A percentile compares a stretch with the other conserved stretches of the same genome.
phyloP scores from a whole-genome alignment of 2,888 invertebrate genomes.

The Leptogaster cylindrica region DNA sequence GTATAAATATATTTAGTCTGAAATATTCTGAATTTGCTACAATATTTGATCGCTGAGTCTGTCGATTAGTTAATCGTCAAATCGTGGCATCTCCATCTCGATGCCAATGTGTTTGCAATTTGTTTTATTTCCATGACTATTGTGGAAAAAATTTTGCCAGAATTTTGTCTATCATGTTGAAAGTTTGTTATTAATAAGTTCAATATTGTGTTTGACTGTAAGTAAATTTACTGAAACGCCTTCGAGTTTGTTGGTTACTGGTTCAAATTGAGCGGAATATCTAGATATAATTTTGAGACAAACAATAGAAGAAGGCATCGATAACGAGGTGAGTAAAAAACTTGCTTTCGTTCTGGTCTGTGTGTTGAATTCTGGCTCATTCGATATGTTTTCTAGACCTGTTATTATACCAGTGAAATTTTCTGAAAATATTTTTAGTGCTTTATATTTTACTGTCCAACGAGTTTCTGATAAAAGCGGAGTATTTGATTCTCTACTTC shows the following conservation, averaged over 20 bases:
- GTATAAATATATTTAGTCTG: neutral
- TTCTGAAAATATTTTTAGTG: conserved; percentile 40
- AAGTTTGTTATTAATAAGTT: conserved; percentile 5
- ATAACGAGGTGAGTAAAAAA: conserved; percentile 19
- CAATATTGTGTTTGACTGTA: neutral
- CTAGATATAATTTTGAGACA: conserved; percentile 28
- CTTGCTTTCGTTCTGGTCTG: conserved; percentile 18
- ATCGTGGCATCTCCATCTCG: conserved; percentile 1
- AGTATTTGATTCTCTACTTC: conserved; percentile 46
- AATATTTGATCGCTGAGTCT: neutral
- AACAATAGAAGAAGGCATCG: conserved; percentile 10
- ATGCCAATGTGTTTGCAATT: conserved; percentile 1
- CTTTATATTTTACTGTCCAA: conserved; percentile 47
- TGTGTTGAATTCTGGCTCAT: conserved; percentile 23
- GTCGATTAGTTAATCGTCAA: neutral
- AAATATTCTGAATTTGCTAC: conserved; percentile 4
- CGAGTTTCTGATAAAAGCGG: conserved; percentile 47
- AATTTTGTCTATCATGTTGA: conserved; percentile 8
- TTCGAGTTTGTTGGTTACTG: conserved; percentile 34
- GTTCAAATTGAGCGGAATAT: conserved; percentile 36
- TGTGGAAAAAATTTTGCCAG: neutral
- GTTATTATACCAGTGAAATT: conserved; percentile 14
- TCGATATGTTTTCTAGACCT: conserved; percentile 12
- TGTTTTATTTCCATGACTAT: neutral
- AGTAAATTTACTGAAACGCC: neutral